Evolutionary conservation across 1,140 invertebrate species (phyloP).

Genomic region (Cylas formicarius): DNA sequence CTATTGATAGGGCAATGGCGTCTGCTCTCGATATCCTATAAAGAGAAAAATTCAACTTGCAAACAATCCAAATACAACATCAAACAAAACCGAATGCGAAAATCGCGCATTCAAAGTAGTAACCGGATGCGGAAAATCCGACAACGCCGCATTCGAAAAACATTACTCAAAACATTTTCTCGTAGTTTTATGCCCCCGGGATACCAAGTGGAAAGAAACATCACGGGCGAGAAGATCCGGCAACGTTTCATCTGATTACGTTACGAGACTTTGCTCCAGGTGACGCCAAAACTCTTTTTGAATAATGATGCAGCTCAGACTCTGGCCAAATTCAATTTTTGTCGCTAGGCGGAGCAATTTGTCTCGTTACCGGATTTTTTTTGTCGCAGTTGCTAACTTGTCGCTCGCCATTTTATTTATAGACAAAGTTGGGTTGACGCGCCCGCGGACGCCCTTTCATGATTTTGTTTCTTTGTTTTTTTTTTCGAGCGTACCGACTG

Average conservation of each 20-base stretch:
- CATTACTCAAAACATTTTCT: slow-evolving; percentile 16
- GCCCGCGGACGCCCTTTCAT: too few species aligned
- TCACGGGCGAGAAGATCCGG: slow-evolving; percentile 3
- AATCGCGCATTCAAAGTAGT: too few species aligned
- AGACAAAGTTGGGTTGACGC: too few species aligned
- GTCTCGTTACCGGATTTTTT: slow-evolving; percentile 13
- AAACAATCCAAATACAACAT: too few species aligned
- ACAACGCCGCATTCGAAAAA: slow-evolving; percentile 10
- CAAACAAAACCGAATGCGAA: too few species aligned
- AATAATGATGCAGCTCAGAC: slow-evolving; percentile 19
- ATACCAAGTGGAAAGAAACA: neutral
- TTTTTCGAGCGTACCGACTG: too few species aligned
- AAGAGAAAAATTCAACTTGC: too few species aligned
- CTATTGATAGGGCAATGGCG: too few species aligned
- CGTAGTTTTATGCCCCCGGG: slow-evolving; percentile 10
- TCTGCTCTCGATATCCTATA: too few species aligned
- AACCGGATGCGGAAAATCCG: slow-evolving; percentile 4
- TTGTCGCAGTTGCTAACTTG: too few species aligned
- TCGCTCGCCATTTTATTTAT: too few species aligned
- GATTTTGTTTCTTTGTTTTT: too few species aligned
- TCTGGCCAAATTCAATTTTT: slow-evolving; percentile 21
- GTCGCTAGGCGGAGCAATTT: slow-evolving; percentile 17
- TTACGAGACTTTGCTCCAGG: slow-evolving; percentile 18
- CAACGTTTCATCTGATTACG: slow-evolving; percentile 21
- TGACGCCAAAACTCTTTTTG: slow-evolving; percentile 20